Evolutionary conservation across 2,113 vertebrate species (phyloP).

Genomic region (Lamprotornis superbus): DNA sequence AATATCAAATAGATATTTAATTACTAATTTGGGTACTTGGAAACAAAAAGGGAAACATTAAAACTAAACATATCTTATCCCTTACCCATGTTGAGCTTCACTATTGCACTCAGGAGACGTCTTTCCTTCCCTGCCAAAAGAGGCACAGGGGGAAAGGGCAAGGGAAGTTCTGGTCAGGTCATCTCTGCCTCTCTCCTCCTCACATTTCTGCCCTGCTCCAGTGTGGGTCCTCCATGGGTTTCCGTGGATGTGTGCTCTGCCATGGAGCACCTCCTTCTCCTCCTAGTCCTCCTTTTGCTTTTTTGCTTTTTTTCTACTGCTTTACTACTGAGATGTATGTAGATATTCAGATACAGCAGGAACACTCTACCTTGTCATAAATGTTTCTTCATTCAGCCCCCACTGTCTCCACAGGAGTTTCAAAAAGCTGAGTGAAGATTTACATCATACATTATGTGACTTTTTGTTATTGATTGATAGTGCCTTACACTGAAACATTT

Average conservation of each 20-base stretch:
- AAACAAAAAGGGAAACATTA: not conserved
- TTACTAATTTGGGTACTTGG: not conserved
- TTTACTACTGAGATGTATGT: not conserved
- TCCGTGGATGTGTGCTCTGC: not conserved
- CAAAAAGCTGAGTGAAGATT: not conserved
- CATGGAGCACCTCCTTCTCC: not conserved
- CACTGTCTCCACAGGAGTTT: not conserved
- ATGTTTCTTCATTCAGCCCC: not conserved
- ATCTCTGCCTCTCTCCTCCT: not conserved
- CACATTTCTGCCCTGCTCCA: not conserved
- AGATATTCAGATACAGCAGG: not conserved
- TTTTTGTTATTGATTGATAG: not conserved
- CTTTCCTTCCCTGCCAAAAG: not conserved
- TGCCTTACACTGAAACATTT: not conserved
- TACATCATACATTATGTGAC: accelerated
- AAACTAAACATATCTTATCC: not conserved
- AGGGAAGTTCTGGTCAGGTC: not conserved
- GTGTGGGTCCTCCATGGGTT: accelerated
- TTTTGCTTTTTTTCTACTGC: not conserved
- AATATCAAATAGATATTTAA: not conserved
- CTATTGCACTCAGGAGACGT: not conserved
- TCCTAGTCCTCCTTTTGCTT: not conserved
- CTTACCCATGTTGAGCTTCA: not conserved
- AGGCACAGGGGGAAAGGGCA: not conserved
- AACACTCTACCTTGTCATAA: not conserved